A percentile compares a stretch with the other conserved stretches of the same genome.
Conservation (phyloP, 2,888 invertebrate species). For the Gari tellinella region DNA sequence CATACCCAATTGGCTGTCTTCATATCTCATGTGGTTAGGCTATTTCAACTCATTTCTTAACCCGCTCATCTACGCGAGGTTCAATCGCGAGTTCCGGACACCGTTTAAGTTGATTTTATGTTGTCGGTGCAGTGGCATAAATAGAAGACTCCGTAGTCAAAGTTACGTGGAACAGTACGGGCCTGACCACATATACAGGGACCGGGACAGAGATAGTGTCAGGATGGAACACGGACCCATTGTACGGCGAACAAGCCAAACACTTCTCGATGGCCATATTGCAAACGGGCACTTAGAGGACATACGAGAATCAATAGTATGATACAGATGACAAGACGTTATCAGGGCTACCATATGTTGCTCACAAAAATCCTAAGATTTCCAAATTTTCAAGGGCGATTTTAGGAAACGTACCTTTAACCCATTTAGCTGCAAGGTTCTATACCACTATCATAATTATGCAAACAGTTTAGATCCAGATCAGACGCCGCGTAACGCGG, state of each 20-base stretch:
- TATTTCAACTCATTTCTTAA: conserved; percentile 98
- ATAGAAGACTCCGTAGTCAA: conserved; percentile 81
- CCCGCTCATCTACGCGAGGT: conserved; percentile 97
- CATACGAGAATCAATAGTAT: too few species aligned
- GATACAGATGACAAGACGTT: too few species aligned
- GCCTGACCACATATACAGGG: conserved; percentile 57
- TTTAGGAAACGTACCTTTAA: too few species aligned
- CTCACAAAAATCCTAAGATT: too few species aligned
- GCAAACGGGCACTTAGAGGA: conserved; percentile 68
- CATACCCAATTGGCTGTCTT: conserved; percentile 77
- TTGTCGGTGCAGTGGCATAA: conserved; percentile 85
- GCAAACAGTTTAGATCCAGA: too few species aligned
- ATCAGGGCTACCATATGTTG: too few species aligned
- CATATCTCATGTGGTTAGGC: conserved; percentile 86
- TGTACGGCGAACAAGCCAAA: conserved; percentile 82
- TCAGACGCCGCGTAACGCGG: too few species aligned
- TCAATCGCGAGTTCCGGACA: conserved; percentile 97
- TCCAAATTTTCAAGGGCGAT: too few species aligned
- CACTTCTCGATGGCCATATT: conserved; percentile 79
- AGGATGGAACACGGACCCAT: conserved; percentile 79
- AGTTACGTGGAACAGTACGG: conserved; percentile 83
- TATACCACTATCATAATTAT: too few species aligned
- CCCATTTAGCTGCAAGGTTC: too few species aligned
- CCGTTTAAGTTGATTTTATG: conserved; percentile 97
- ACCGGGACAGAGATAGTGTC: conserved; percentile 72